Base-by-base conservation (phyloP, 2,797 vertebrate genomes). In the Syngnathus rostellatus region DNA sequence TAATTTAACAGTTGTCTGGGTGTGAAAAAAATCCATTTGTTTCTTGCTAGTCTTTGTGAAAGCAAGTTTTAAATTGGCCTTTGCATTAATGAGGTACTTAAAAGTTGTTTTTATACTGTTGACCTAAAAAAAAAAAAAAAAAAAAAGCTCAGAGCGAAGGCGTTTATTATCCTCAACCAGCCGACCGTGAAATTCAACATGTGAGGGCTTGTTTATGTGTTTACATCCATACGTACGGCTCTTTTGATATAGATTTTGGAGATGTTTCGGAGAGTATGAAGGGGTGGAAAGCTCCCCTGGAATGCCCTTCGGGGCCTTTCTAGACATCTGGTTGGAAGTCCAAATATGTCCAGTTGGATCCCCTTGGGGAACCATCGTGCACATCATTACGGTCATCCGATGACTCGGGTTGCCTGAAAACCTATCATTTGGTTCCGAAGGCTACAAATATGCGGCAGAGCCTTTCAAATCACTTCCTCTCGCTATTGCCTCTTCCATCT, bases 31-130 rank as follows among this genome's bases (percentile, higher is more conserved):
- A 76, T 76, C 64, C 70, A 66, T 68, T 60, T 65, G 14, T 53
- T 67, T n/a, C n/a, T 45, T 45, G 21, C 0, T 45, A 8, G 23
- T 7, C 43, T 60, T 63, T 72, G 68, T 73, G 81, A 82, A 81
- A 77, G 65, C 59, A 64, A 73, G 68, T 70, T 77, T 72, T 39
- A 74, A 82, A 80, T 79, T 83, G 63, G 68, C 79, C 69, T 75
- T 78, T 81, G 77, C 78, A 86, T 88, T 87, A 86, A 87, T 84
- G 77, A 80, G 77, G 65, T 75, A 73, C 78, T 83, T 81, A 81
- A 85, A 85, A 78, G 84, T 79, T 65, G 78, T 81, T 76, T 85
- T 87, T 80, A 79, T 57, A 77, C 72, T 72, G 81, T 83, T 86
- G 79, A 89, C 81, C 83, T 72, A 62, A 54, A 74, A 84, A 83